Evolutionary conservation across 2,113 vertebrate species (phyloP), one percentile per base, ranked within the genome.

Genomic region (Helogale parvula): DNA sequence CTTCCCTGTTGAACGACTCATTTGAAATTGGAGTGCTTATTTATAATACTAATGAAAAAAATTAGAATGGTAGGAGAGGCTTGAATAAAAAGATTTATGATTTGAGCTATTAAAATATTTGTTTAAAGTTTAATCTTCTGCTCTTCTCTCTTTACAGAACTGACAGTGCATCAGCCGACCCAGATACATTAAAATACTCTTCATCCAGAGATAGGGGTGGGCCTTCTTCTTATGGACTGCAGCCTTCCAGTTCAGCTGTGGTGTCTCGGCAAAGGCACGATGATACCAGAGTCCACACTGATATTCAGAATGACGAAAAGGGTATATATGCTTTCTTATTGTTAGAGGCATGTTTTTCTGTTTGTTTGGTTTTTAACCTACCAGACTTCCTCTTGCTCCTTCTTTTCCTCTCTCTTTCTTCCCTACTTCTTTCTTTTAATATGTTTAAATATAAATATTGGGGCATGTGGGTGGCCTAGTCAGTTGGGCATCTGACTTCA

Each of bases 141-240:
- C n/a, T 89, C 50, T 94, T 96, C 35, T 98, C 93, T 98, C 96
- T 98, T 98, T 99, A 72, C 98, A 99, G 99, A 99, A 98, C 99
- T 99, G 99, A 99, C 98, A 99, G 99, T 98, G 98, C 99, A 99
- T 99, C 99, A 99, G 99, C 99, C 98, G 99, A 99, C 98, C 99
- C 99, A 99, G 99, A 99, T 98, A 99, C 98, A 99, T 99, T 99
- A 99, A 99, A 99, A 99, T 99, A 99, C 97, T 99, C 99, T 97
- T 98, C 99, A 98, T 98, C 99, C 97, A 99, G 99, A 99, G 99
- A 99, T 97, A 99, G 99, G 95, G 99, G 99, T 98, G 99, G 98
- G 98, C 99, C 99, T 99, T 99, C 98, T 81, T 98, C 99, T 97
- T 99, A 99, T 98, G 99, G 99, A 99, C 98, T 99, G 97, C 99